Conservation (phyloP, 1,140 invertebrate genomes). For the Drosophila kanapiae region DNA sequence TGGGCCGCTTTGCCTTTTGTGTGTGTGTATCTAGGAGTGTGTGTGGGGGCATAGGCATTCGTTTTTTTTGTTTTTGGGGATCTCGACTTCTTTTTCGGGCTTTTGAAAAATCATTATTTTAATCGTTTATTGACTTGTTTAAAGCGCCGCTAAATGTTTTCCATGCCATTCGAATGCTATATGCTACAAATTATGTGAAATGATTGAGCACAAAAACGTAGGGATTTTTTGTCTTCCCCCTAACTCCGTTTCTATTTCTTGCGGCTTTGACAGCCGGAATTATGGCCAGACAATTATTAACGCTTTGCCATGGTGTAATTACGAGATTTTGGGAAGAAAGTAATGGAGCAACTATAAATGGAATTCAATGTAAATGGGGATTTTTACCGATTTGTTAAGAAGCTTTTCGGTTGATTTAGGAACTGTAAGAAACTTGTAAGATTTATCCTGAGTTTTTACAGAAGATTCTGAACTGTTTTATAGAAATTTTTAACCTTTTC, state of each 20-base stretch:
- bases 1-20: slow-evolving; percentile 42
- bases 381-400: too few species aligned
- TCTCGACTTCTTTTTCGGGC: slow-evolving; percentile 35
- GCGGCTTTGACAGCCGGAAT: slow-evolving; percentile 48
- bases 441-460: not conserved
- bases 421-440: not conserved
- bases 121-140: slow-evolving; percentile 85
- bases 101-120: slow-evolving; percentile 82
- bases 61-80: slow-evolving; percentile 33
- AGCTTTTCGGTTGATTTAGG: too few species aligned
- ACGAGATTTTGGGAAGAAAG: slow-evolving; percentile 9
- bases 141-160: slow-evolving; percentile 71
- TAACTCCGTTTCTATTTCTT: slow-evolving; percentile 3
- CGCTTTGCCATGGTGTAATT: slow-evolving; percentile 17
- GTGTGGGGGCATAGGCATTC: slow-evolving; percentile 47
- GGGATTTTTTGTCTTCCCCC: slow-evolving; percentile 21
- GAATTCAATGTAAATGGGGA: not conserved
- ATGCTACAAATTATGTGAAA: slow-evolving; percentile 80
- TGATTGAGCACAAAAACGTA: slow-evolving; percentile 72
- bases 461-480: too few species aligned
- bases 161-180: slow-evolving; percentile 31
- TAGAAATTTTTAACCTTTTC: too few species aligned
- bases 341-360: not conserved
- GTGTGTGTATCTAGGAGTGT: slow-evolving; percentile 35
- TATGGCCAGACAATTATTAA: slow-evolving; percentile 47